A percentile compares a stretch with the other conserved stretches of the same genome.
Evolutionary conservation across 2,888 invertebrate species (phyloP).

Genomic region (Microlaimidae sp.): DNA sequence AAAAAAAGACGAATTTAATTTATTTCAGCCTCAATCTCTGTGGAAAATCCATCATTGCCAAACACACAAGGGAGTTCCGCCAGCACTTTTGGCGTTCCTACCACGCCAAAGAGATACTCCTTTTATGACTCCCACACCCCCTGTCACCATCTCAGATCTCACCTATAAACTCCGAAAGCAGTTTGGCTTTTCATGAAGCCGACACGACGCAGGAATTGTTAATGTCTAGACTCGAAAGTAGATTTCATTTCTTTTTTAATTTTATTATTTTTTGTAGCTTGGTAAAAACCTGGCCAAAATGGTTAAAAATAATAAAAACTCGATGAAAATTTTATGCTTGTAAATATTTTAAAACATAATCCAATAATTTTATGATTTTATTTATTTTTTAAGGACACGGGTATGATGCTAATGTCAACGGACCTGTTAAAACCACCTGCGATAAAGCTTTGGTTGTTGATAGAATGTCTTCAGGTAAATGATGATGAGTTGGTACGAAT

Average conservation of each 20-base stretch:
- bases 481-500: too few species aligned
- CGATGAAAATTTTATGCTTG: too few species aligned
- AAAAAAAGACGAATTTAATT: too few species aligned
- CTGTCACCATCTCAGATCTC: conserved; percentile 22
- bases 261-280: neutral
- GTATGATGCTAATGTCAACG: neutral
- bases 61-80: conserved; percentile 15
- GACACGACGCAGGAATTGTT: too few species aligned
- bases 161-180: conserved; percentile 13
- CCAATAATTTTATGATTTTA: too few species aligned
- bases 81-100: conserved; percentile 22
- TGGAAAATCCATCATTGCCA: neutral
- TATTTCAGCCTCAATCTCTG: too few species aligned
- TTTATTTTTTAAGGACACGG: too few species aligned
- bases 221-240: too few species aligned
- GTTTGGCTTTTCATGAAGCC: conserved; percentile 5
- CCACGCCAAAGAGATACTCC: conserved; percentile 39
- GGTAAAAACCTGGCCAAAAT: too few species aligned
- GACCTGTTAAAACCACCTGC: conserved; percentile 60
- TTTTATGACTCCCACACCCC: conserved; percentile 24
- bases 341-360: too few species aligned
- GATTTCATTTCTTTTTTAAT: too few species aligned
- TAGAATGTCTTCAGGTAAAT: conserved; percentile 65
- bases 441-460: conserved; percentile 68
- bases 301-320: too few species aligned